phyloP scores from a whole-genome alignment of 2,888 invertebrate species.

The Micoletzkya japonica region DNA sequence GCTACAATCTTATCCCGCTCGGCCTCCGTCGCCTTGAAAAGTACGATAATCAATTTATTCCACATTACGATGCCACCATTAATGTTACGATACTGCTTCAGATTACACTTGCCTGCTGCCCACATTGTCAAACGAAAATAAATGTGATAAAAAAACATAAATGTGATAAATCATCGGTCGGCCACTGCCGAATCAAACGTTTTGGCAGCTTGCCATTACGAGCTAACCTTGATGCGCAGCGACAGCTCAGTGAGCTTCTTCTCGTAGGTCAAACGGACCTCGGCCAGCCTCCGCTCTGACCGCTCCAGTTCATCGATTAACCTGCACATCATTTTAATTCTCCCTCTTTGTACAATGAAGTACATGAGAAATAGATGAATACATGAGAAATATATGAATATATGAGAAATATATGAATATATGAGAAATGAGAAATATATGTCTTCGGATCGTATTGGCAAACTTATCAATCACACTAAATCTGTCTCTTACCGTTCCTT shows the following conservation, averaged over 20 bases:
- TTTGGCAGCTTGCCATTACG: too few species aligned
- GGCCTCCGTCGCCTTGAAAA: conserved; percentile 48
- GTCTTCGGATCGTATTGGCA: neutral
- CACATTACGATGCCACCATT: too few species aligned
- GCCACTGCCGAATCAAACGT: too few species aligned
- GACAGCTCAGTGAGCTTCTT: conserved; percentile 50
- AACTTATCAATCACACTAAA: neutral
- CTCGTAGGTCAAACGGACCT: conserved; percentile 64
- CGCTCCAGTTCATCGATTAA: conserved; percentile 89
- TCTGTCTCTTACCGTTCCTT: conserved; percentile 75
- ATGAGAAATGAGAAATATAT: neutral
- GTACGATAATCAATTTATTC: too few species aligned
- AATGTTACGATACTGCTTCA: too few species aligned
- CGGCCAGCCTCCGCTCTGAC: conserved; percentile 82
- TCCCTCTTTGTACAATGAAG: neutral
- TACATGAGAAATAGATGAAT: neutral
- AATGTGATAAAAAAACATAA: too few species aligned
- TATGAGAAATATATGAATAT: neutral
- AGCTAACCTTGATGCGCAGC: conserved; percentile 37
- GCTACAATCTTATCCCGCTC: conserved; percentile 51
- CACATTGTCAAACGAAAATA: too few species aligned
- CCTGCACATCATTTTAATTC: conserved; percentile 6
- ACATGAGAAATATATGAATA: neutral
- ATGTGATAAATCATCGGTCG: too few species aligned
- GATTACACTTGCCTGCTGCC: too few species aligned